Conservation (phyloP, 2,888 invertebrate genomes). For the Mamestra brassicae region DNA sequence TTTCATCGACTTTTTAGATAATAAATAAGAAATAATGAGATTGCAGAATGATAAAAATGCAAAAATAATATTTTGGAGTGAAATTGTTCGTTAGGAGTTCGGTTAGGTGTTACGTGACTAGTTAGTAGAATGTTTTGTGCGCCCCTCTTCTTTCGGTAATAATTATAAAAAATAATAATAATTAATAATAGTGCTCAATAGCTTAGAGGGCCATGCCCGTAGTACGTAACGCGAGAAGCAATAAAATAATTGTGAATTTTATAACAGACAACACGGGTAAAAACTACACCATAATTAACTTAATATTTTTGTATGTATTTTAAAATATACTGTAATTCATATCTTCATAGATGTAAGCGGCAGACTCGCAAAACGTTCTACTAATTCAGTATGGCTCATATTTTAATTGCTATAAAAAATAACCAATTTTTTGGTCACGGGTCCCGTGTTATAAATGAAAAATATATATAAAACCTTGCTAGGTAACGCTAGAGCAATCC, state of each 20-base stretch:
- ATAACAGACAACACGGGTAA: slow-evolving; percentile 81
- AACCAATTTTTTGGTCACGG: slow-evolving; percentile 43
- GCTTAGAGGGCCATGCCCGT: slow-evolving; percentile 78
- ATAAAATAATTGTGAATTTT: slow-evolving; percentile 87
- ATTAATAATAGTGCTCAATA: slow-evolving; percentile 89
- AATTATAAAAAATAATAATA: slow-evolving; percentile 80
- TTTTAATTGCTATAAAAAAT: slow-evolving; percentile 52
- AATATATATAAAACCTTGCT: slow-evolving; percentile 50
- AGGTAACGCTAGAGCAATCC: slow-evolving; percentile 61
- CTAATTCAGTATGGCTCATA: slow-evolving; percentile 72
- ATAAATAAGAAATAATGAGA: slow-evolving; percentile 84
- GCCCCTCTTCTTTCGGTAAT: slow-evolving; percentile 83
- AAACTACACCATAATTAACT: slow-evolving; percentile 77
- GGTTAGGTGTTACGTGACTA: slow-evolving; percentile 81
- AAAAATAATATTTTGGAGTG: slow-evolving; percentile 86
- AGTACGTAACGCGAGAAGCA: slow-evolving; percentile 84
- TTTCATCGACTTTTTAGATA: slow-evolving; percentile 91
- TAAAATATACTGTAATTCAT: slow-evolving; percentile 89
- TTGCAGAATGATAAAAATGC: slow-evolving; percentile 72
- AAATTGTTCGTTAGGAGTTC: slow-evolving; percentile 80
- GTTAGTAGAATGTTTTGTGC: slow-evolving; percentile 87
- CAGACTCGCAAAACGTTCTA: slow-evolving; percentile 85
- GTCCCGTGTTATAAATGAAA: slow-evolving; percentile 40
- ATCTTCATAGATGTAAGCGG: slow-evolving; percentile 89
- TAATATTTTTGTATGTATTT: slow-evolving; percentile 91